These are phyloP conservation scores for Erythrocercus mccallii DNA, from an alignment of 2,113 vertebrate genomes.

Conservation along the genomic window DNA sequence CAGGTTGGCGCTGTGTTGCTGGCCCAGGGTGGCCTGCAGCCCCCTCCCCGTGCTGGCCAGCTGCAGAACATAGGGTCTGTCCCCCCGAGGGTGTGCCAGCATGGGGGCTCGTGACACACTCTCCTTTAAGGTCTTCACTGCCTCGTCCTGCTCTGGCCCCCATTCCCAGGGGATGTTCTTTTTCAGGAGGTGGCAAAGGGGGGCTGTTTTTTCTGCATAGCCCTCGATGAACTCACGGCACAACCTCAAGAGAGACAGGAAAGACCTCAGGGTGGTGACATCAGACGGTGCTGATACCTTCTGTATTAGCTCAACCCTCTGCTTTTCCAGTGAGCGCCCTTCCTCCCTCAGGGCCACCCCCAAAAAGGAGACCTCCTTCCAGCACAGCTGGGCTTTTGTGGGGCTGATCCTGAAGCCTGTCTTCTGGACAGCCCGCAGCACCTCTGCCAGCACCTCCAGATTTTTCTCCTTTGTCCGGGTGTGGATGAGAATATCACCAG, in stretches of 20 bases:
- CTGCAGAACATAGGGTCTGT: conserved; percentile 13
- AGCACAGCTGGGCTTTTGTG: conserved; percentile 52
- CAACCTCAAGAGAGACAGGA: conserved; percentile 15
- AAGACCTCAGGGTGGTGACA: background rate
- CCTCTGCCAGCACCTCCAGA: conserved; percentile 28
- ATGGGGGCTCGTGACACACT: background rate
- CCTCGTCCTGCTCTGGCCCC: conserved; percentile 38
- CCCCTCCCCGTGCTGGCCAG: background rate
- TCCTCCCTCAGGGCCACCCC: conserved; percentile 46
- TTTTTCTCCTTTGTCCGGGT: conserved; percentile 37
- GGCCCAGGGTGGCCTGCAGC: conserved; percentile 11
- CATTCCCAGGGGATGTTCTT: conserved; percentile 26
- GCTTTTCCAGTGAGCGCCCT: conserved; percentile 10
- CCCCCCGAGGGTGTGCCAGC: background rate
- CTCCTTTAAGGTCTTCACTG: conserved; percentile 34
- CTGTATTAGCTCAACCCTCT: conserved; percentile 41
- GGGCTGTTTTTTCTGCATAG: conserved; percentile 23
- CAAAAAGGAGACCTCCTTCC: conserved; percentile 57
- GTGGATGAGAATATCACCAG: conserved; percentile 33
- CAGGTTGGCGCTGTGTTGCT: background rate
- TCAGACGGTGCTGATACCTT: background rate
- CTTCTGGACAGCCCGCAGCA: conserved; percentile 31
- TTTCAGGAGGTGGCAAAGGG: conserved; percentile 32
- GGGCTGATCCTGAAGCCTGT: conserved; percentile 36
- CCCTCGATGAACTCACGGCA: conserved; percentile 38